Evolutionary conservation across 2,113 vertebrate species (phyloP).

Genomic region (Montifringilla adamsi): DNA sequence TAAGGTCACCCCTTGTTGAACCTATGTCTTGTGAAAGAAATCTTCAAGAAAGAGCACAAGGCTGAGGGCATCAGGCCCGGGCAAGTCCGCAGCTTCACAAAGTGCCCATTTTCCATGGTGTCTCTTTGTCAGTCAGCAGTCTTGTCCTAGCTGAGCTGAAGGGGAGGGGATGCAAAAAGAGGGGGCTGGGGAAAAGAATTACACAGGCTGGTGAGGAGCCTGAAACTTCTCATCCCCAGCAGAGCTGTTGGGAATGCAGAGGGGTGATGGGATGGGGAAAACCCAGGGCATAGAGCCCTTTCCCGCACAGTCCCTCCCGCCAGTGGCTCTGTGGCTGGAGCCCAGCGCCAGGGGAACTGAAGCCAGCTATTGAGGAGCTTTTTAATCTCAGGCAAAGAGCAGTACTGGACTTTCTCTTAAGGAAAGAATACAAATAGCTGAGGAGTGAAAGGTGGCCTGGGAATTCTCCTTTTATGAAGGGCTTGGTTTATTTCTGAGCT

Average conservation of each 20-base stretch:
- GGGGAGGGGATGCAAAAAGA: background rate
- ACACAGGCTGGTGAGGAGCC: background rate
- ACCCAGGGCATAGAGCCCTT: background rate
- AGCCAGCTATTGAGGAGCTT: conserved; percentile 29
- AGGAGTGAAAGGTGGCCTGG: conserved; percentile 35
- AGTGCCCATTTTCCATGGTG: background rate
- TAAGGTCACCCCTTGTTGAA: background rate
- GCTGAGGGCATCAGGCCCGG: background rate
- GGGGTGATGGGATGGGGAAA: background rate
- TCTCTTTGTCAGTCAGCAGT: background rate
- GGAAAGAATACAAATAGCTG: conserved; percentile 33
- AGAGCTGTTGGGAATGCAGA: background rate
- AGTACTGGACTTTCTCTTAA: conserved; percentile 10
- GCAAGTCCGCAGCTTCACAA: background rate
- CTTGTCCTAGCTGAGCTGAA: background rate
- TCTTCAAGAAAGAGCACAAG: background rate
- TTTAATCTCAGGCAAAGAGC: conserved; percentile 26
- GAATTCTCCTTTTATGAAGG: conserved; percentile 20
- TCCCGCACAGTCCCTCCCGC: background rate
- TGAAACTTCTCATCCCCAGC: background rate
- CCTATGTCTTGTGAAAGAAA: background rate
- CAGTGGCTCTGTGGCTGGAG: background rate
- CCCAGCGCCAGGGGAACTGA: background rate
- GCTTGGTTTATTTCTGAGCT: background rate
- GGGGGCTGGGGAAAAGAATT: background rate